Evolutionary conservation across 2,113 vertebrate genomes (phyloP).

Genomic region (Brachirus orientalis): DNA sequence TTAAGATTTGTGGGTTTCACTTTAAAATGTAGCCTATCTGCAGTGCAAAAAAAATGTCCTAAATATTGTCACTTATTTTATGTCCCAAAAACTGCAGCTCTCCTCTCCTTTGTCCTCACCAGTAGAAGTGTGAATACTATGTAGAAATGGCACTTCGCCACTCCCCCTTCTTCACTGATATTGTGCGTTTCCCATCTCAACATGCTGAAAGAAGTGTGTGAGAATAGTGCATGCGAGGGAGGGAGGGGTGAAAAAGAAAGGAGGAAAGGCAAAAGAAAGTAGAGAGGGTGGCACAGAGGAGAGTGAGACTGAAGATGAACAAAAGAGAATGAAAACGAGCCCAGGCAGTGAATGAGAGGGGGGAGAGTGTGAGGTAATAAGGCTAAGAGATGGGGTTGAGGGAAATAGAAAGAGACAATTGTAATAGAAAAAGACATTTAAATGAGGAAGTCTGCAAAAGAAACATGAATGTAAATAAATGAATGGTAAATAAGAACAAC

Average conservation of each 20-base stretch:
- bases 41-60: too few relatives aligned
- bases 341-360: conserved; percentile 58
- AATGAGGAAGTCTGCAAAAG: conserved; percentile 48
- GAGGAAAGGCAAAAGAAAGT: conserved; percentile 37
- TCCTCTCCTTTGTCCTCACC: conserved; percentile 35
- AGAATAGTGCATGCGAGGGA: conserved; percentile 44
- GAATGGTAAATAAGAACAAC: conserved; percentile 35
- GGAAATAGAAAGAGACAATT: conserved; percentile 47
- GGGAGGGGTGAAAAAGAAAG: conserved; percentile 32
- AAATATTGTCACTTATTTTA: conserved; percentile 46
- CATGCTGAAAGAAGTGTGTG: conserved; percentile 60
- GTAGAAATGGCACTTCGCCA: conserved; percentile 48
- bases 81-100: conserved; percentile 30
- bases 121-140: conserved; percentile 60
- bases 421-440: conserved; percentile 54
- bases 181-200: conserved; percentile 70
- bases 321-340: conserved; percentile 64
- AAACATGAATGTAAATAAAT: conserved; percentile 24
- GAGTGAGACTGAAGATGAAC: conserved; percentile 52
- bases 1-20: too few relatives aligned
- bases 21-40: too few relatives aligned
- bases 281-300: conserved; percentile 50
- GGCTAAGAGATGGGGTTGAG: conserved; percentile 39
- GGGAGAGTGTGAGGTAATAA: conserved; percentile 37
- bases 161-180: conserved; percentile 31